These are phyloP conservation scores for Polydrusus cervinus DNA, from an alignment of 2,888 invertebrate species.

Conservation along the genomic window DNA sequence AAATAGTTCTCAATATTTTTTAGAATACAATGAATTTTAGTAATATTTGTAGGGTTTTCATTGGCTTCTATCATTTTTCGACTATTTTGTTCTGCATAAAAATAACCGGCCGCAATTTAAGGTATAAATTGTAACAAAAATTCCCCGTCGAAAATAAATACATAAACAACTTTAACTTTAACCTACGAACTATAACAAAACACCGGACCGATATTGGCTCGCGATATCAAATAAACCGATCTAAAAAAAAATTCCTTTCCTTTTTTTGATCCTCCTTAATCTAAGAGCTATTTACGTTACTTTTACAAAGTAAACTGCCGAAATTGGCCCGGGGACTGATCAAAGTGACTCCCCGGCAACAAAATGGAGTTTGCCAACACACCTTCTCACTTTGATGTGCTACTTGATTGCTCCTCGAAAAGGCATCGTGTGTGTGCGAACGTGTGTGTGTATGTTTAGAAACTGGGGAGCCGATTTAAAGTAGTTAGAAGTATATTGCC, in stretches of 20 bases:
- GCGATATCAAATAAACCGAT: constrained; percentile 11
- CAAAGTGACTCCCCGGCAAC: constrained; percentile 59
- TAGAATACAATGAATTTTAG: too few species aligned
- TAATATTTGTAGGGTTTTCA: too few species aligned
- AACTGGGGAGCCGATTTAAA: constrained; percentile 36
- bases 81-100: too few species aligned
- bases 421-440: constrained; percentile 46
- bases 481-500: constrained; percentile 44
- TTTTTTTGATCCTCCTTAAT: constrained; percentile 32
- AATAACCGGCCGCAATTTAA: too few species aligned
- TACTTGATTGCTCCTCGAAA: constrained; percentile 61
- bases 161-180: background rate
- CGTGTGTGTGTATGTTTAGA: constrained; percentile 18
- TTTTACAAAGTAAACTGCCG: constrained; percentile 47
- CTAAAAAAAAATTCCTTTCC: background rate
- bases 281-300: constrained; percentile 31
- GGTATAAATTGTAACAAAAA: too few species aligned
- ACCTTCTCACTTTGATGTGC: constrained; percentile 65
- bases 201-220: background rate
- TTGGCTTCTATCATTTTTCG: too few species aligned
- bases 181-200: background rate
- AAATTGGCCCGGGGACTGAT: constrained; percentile 53
- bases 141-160: background rate
- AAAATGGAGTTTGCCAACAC: constrained; percentile 66
- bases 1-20: too few species aligned